Percentiles rank a stretch among this genome's conserved stretches.
Evolutionary conservation across 2,113 vertebrate species (phyloP).

Genomic region (Paramisgurnus dabryanus): DNA sequence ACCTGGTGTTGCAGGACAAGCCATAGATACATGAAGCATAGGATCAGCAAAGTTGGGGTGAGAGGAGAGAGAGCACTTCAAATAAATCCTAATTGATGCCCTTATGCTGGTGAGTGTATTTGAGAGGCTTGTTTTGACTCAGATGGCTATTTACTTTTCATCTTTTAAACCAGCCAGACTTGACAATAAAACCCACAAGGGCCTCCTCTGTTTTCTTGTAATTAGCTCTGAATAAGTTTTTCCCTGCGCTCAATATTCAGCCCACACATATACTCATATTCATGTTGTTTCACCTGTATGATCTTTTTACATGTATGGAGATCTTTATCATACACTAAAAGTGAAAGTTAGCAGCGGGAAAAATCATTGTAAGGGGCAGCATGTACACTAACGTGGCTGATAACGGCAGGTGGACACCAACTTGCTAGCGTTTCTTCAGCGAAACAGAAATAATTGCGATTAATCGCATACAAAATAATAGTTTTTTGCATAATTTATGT

Average conservation of each 20-base stretch:
- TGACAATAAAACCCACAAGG: slow-evolving; percentile 25
- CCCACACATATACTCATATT: not conserved
- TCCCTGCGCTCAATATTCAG: slow-evolving; percentile 12
- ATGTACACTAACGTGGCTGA: too few species aligned
- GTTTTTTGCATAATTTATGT: too few species aligned
- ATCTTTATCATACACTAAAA: not conserved
- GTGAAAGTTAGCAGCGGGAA: not conserved
- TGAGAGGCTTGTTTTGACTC: slow-evolving; percentile 32
- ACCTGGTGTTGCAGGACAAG: not conserved
- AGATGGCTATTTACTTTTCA: slow-evolving; percentile 46
- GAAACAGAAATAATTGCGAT: too few species aligned
- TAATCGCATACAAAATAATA: too few species aligned
- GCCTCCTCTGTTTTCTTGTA: slow-evolving; percentile 47
- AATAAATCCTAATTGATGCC: slow-evolving; percentile 46
- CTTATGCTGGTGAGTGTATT: slow-evolving; percentile 43
- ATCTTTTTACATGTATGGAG: not conserved
- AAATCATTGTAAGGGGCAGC: too few species aligned
- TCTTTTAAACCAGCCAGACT: slow-evolving; percentile 30
- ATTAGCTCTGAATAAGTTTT: slow-evolving; percentile 44
- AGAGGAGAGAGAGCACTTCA: slow-evolving; percentile 38
- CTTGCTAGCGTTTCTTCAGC: too few species aligned
- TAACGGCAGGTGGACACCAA: too few species aligned
- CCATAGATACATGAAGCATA: slow-evolving; percentile 16
- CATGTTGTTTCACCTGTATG: not conserved
- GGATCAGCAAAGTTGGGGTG: slow-evolving; percentile 21